Conservation (phyloP, 2,113 vertebrate species). For the Dunckerocampus dactyliophorus region DNA sequence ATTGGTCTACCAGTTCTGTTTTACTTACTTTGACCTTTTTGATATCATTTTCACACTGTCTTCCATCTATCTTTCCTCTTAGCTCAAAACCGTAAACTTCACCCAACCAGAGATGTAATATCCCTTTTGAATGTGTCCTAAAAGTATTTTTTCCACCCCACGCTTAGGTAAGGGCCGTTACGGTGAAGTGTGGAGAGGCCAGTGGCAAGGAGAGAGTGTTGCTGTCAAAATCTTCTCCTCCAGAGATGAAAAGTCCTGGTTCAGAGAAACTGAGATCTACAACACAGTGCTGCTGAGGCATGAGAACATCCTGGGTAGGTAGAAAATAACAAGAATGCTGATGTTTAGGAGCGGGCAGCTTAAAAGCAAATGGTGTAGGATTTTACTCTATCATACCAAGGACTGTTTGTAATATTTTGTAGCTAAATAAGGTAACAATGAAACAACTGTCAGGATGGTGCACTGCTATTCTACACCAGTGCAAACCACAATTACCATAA, state of each 20-base stretch:
- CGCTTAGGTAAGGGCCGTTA: conserved; percentile 91
- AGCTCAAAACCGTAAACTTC: no score
- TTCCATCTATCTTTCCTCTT: no score
- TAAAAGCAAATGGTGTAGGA: background rate
- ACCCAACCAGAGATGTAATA: background rate
- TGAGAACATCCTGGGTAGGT: conserved; percentile 92
- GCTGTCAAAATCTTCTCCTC: conserved; percentile 99
- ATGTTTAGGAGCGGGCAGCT: background rate
- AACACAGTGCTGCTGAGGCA: conserved; percentile 96
- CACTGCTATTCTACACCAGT: no score
- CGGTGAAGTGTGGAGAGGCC: conserved; percentile 95
- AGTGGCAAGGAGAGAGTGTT: conserved; percentile 96
- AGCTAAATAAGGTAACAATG: no score
- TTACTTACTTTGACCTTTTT: no score
- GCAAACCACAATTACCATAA: no score
- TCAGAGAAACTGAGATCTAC: conserved; percentile 97
- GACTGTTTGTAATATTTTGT: no score
- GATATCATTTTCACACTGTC: no score
- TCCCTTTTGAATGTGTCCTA: background rate
- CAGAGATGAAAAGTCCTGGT: conserved; percentile 98
- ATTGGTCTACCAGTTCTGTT: no score
- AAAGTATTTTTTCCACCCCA: background rate
- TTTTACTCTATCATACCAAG: background rate
- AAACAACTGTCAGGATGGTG: no score
- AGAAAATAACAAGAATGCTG: no score